These are phyloP conservation scores for Drosophila melanosoma DNA, from an alignment of 2,888 invertebrate species.

Conservation along the genomic window DNA sequence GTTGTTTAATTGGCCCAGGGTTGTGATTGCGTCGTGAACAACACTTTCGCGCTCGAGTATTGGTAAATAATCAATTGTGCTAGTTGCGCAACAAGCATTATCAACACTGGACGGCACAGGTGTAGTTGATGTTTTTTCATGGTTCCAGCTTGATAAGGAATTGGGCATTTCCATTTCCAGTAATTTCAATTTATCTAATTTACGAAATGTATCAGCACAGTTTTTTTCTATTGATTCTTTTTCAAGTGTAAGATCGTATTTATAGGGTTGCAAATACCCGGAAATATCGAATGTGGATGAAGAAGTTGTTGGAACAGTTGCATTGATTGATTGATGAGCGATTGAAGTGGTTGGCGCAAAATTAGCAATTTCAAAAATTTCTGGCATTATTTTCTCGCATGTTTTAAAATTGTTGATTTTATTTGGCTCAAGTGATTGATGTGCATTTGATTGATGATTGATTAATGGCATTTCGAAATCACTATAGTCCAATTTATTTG, in stretches of 20 bases:
- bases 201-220: neutral
- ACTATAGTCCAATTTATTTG: constrained; percentile 3
- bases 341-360: neutral
- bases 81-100: neutral
- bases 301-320: constrained; percentile 4
- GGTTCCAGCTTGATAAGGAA: constrained; percentile 26
- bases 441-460: neutral
- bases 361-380: neutral
- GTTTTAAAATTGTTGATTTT: neutral
- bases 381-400: neutral
- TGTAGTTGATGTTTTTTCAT: neutral
- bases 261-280: constrained; percentile 72
- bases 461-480: neutral
- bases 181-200: constrained; percentile 19
- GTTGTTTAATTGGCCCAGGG: constrained; percentile 21
- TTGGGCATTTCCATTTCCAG: constrained; percentile 33
- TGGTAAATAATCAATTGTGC: neutral
- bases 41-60: constrained; percentile 12
- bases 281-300: constrained; percentile 55
- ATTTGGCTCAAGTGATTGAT: neutral
- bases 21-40: constrained; percentile 51
- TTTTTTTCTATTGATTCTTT: constrained; percentile 9
- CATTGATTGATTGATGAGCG: constrained; percentile 8
- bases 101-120: neutral
- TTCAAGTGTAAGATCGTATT: constrained; percentile 39